Evolutionary conservation across 2,888 invertebrate species (phyloP).

Genomic region (Andrena chrysosceles): DNA sequence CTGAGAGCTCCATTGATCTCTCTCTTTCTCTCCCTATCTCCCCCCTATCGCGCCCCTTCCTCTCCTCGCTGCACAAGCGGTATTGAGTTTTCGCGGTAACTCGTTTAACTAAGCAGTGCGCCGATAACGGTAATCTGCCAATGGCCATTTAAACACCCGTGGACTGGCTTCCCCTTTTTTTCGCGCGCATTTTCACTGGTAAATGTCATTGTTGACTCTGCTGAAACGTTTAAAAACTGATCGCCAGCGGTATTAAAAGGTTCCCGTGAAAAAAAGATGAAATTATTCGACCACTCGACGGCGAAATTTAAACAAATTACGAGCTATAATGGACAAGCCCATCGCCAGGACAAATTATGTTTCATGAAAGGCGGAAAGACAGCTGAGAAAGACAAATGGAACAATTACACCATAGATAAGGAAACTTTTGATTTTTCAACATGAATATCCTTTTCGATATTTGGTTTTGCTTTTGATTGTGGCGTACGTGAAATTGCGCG

Average conservation of each 20-base stretch:
- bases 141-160: slow-evolving; percentile 75
- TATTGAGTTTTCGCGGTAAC: slow-evolving; percentile 77
- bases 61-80: slow-evolving; percentile 54
- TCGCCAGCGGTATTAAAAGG: slow-evolving; percentile 72
- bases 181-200: slow-evolving; percentile 73
- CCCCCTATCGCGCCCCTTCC: not conserved
- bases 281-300: slow-evolving; percentile 66
- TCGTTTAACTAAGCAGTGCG: slow-evolving; percentile 76
- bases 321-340: slow-evolving; percentile 53
- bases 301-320: slow-evolving; percentile 65
- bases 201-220: slow-evolving; percentile 73
- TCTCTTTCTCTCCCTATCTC: not conserved
- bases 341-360: slow-evolving; percentile 17
- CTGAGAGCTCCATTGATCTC: slow-evolving; percentile 22
- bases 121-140: slow-evolving; percentile 77
- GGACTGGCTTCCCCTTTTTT: slow-evolving; percentile 67
- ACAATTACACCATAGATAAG: too few species aligned
- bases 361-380: not conserved
- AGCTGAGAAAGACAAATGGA: too few species aligned
- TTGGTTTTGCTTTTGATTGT: not conserved
- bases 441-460: slow-evolving; percentile 1
- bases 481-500: not conserved
- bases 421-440: not conserved
- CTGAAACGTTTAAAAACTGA: slow-evolving; percentile 70
- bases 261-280: slow-evolving; percentile 64